These are phyloP conservation scores for Dynastes tityus DNA, from an alignment of 2,888 invertebrate genomes.

Conservation along the genomic window DNA sequence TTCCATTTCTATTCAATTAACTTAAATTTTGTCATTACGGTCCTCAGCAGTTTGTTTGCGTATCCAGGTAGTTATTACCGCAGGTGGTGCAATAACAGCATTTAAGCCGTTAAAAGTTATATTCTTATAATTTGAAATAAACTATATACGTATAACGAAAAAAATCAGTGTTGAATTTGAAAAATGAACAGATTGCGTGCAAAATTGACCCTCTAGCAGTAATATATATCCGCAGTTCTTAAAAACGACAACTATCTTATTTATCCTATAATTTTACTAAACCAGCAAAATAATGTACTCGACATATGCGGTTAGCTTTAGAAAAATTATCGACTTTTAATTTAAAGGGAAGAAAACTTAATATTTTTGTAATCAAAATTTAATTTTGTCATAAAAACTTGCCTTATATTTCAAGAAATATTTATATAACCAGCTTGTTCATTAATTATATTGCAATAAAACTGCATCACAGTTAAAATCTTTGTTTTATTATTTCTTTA, in stretches of 20 bases:
- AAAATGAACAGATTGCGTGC: slow-evolving; percentile 4
- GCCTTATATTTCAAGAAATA: slow-evolving; percentile 53
- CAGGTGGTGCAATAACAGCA: too few species aligned
- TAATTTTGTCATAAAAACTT: slow-evolving; percentile 50
- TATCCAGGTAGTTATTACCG: too few species aligned
- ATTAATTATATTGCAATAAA: slow-evolving; percentile 57
- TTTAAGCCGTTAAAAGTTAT: too few species aligned
- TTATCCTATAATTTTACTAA: slow-evolving; percentile 30
- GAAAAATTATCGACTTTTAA: slow-evolving; percentile 37
- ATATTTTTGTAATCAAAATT: slow-evolving; percentile 56
- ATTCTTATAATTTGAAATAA: too few species aligned
- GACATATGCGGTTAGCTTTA: slow-evolving; percentile 39
- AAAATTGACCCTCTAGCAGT: slow-evolving; percentile 11
- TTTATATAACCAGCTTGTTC: slow-evolving; percentile 56
- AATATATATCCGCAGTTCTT: slow-evolving; percentile 16
- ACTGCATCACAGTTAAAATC: slow-evolving; percentile 55
- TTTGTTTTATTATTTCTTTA: slow-evolving; percentile 47
- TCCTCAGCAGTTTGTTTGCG: too few species aligned
- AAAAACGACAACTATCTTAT: slow-evolving; percentile 1
- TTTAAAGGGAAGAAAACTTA: slow-evolving; percentile 40
- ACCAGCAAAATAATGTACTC: slow-evolving; percentile 26
- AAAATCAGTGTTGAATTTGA: background rate
- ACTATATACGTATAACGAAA: background rate
- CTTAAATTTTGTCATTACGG: too few species aligned
- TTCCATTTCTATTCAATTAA: too few species aligned